Evolutionary conservation across 2,113 vertebrate genomes (phyloP), one percentile per base, ranked within the genome.

Genomic region (Peucedramus taeniatus): DNA sequence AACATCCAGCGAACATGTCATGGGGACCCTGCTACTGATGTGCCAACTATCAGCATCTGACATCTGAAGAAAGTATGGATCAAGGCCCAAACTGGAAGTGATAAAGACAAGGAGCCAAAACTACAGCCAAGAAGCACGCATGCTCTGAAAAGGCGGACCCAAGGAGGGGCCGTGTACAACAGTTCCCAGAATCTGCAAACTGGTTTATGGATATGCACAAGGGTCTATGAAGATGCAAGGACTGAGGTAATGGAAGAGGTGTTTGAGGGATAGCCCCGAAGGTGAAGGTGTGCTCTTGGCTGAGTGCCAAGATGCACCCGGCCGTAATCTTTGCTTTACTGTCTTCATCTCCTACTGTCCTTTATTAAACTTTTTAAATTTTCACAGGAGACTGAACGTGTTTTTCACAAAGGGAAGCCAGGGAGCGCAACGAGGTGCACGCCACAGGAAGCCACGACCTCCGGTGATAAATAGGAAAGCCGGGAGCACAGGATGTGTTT

Each of bases 381-480:
- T 59, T 59, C 23, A 35, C 23, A 35, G 57, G n/a, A 37, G 23
- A 59, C 10, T 10, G 2, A 37, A 5, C 22, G 23, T 11, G 57
- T 59, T 59, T 59, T 23, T 37, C 35, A 59, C 57, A 24, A 59
- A 45, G 83, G 79, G 50, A 83, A 60, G 91, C 39, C 42, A 13
- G 56, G 33, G 39, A 31, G 30, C 95, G 76, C 96, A 90, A 72
- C 91, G 64, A 83, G 79, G 81, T 61, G 77, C 59, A 88, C 89
- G 69, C 95, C 94, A 94, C 98, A 98, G 98, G 98, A 98, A 98
- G 80, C 94, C 47, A 72, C 79, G 60, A 97, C 95, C 96, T 97
- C 98, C 97, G 97, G 97, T 96, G 97, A 98, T 97, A 96, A 98
- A 97, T 97, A 98, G 98, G 96, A 97, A 95, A 84, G 63, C 68